Percentiles rank a stretch among this genome's conserved stretches.
Conservation (phyloP, 2,797 vertebrate species). For the Alca torda region DNA sequence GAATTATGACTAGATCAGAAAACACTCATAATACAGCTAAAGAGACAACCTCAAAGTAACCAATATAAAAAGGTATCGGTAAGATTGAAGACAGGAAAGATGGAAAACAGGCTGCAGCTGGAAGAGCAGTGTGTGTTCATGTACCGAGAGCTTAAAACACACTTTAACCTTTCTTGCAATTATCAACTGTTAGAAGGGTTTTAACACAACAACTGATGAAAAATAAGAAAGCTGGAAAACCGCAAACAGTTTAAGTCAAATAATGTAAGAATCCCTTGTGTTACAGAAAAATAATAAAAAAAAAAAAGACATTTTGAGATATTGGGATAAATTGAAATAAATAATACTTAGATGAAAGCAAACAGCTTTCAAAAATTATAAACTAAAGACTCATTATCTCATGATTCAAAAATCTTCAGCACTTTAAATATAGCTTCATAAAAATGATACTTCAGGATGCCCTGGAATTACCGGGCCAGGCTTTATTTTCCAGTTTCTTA, state of each 20-base stretch:
- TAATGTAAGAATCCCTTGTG: not conserved
- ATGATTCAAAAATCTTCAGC: not conserved
- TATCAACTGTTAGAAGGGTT: not conserved
- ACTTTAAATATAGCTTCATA: not conserved
- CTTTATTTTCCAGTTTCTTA: slow-evolving; percentile 32
- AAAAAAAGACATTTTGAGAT: not conserved
- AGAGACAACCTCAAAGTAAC: not conserved
- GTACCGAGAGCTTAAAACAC: not conserved
- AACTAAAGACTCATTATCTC: not conserved
- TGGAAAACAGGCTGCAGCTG: not conserved
- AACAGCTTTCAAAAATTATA: not conserved
- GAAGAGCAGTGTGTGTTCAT: not conserved
- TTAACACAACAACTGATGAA: not conserved
- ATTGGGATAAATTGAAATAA: not conserved
- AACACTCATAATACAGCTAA: not conserved
- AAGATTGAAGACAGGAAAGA: not conserved
- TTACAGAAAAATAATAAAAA: not conserved
- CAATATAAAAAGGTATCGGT: not conserved
- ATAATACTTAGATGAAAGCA: not conserved
- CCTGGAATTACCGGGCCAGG: not conserved
- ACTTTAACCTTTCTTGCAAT: not conserved
- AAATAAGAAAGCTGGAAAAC: not conserved
- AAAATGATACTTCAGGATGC: not conserved
- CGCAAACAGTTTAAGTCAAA: not conserved
- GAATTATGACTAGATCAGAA: not conserved